phyloP scores from a whole-genome alignment of 2,797 vertebrate genomes.

The Phoebastria nigripes region DNA sequence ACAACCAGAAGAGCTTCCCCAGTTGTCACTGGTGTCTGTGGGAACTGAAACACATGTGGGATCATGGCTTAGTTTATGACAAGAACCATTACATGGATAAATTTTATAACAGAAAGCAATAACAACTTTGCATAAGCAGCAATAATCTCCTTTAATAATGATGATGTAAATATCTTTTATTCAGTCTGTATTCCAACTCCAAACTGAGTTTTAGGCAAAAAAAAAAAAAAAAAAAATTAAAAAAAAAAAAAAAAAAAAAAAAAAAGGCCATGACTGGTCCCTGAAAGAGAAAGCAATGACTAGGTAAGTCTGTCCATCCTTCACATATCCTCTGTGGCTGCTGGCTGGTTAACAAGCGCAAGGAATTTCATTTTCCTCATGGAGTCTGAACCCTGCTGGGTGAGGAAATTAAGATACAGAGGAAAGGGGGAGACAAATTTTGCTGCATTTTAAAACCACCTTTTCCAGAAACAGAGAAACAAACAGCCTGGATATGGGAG shows the following conservation, averaged over 20 bases:
- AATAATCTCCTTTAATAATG: background rate
- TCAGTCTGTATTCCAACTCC: background rate
- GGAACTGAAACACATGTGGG: background rate
- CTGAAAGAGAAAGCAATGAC: background rate
- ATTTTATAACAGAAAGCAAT: background rate
- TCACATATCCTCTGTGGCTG: background rate
- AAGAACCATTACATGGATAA: background rate
- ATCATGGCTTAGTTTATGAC: background rate
- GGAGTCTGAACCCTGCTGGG: background rate
- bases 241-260: background rate
- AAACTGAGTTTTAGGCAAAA: background rate
- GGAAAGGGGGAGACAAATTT: background rate
- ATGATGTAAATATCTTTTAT: background rate
- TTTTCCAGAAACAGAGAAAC: background rate
- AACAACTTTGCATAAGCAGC: background rate
- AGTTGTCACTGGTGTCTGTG: background rate
- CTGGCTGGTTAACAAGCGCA: background rate
- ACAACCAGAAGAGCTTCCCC: background rate
- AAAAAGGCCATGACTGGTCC: background rate
- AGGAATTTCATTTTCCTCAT: constrained; percentile 1
- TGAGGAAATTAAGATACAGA: constrained; percentile 1
- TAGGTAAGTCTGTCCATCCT: background rate
- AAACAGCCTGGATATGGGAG: background rate
- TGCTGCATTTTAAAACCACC: background rate
- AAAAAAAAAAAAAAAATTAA: background rate